Percentiles rank a stretch among this genome's conserved stretches.
Conservation (phyloP, 2,113 vertebrate genomes). For the Heptranchias perlo region DNA sequence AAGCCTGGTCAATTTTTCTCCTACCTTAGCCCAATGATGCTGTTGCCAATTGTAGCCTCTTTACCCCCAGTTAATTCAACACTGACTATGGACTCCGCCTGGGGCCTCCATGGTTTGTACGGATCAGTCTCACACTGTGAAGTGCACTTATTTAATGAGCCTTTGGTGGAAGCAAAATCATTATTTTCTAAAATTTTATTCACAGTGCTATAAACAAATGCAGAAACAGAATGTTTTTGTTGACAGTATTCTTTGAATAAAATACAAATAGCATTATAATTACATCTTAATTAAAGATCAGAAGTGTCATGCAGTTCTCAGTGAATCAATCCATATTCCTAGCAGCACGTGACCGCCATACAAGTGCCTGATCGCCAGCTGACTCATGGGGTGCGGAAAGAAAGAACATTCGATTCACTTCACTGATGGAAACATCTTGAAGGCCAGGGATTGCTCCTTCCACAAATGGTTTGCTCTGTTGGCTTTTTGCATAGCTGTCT, state of each 20-base stretch:
- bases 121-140: too few relatives aligned
- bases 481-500: slow-evolving; percentile 77
- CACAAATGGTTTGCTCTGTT: slow-evolving; percentile 57
- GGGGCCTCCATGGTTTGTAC: not conserved
- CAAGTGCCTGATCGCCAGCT: not conserved
- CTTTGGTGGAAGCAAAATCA: not conserved
- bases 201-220: not conserved
- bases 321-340: not conserved
- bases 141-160: not conserved
- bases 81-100: not conserved
- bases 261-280: not conserved
- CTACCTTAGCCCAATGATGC: not conserved
- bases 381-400: slow-evolving; percentile 45
- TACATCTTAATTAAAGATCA: not conserved
- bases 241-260: not conserved
- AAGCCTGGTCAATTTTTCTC: not conserved
- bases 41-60: not conserved
- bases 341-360: not conserved
- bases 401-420: slow-evolving; percentile 82
- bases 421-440: slow-evolving; percentile 76
- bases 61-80: not conserved
- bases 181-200: slow-evolving; percentile 21
- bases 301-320: not conserved
- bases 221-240: not conserved
- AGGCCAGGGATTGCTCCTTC: slow-evolving; percentile 72